Percentiles rank a stretch among this genome's conserved stretches.
phyloP scores from a whole-genome alignment of 2,797 vertebrate species.

The Dendrocincla fuliginosa region DNA sequence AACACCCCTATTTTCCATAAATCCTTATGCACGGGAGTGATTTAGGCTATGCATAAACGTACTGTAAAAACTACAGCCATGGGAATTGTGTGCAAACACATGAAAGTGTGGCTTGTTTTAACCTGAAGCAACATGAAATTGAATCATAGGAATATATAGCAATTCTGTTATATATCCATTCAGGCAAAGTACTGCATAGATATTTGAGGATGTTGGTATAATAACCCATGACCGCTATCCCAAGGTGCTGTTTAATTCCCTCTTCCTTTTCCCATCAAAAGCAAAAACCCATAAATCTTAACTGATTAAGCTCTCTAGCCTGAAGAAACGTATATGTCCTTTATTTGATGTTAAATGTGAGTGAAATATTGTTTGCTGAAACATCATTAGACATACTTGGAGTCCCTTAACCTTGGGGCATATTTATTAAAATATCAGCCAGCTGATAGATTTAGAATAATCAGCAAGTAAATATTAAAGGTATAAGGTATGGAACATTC shows the following conservation, averaged over 20 bases:
- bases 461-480: conserved; percentile 40
- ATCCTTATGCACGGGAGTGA: conserved; percentile 43
- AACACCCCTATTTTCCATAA: conserved; percentile 52
- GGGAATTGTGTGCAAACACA: conserved; percentile 70
- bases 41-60: conserved; percentile 49
- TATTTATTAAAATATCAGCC: background rate
- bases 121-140: conserved; percentile 73
- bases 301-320: conserved; percentile 3
- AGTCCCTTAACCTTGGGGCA: conserved; percentile 41
- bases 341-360: conserved; percentile 25
- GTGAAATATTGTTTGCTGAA: conserved; percentile 10
- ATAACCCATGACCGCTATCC: conserved; percentile 50
- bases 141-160: conserved; percentile 57
- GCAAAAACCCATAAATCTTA: background rate
- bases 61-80: conserved; percentile 17
- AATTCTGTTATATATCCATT: conserved; percentile 41
- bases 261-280: background rate
- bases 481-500: background rate
- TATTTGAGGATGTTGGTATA: conserved; percentile 58
- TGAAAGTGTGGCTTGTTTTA: conserved; percentile 71
- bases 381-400: conserved; percentile 22
- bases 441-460: conserved; percentile 45
- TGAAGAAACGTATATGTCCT: conserved; percentile 38
- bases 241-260: conserved; percentile 3
- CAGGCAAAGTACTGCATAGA: conserved; percentile 31